Percentiles rank a stretch among this genome's conserved stretches.
Evolutionary conservation across 2,888 invertebrate species (phyloP).

Genomic region (Drosophila niveifrons): DNA sequence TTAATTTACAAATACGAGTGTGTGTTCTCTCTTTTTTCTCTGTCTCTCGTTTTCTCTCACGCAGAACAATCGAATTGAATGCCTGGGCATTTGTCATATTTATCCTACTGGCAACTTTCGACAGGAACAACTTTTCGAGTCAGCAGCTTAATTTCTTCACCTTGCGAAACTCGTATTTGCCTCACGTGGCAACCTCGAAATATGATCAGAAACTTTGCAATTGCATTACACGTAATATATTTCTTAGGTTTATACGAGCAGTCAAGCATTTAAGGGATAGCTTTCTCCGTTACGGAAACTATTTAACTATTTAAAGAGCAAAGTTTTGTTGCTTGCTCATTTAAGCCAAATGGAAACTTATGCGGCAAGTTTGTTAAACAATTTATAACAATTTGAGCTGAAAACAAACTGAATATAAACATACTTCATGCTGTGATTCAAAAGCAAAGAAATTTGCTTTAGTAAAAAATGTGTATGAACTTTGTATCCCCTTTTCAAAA

Average conservation of each 20-base stretch:
- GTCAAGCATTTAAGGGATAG: neutral
- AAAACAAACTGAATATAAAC: neutral
- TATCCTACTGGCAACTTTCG: conserved; percentile 13
- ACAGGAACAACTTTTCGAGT: conserved; percentile 19
- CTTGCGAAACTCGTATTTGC: conserved; percentile 15
- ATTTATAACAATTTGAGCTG: conserved; percentile 50
- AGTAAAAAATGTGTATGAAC: neutral
- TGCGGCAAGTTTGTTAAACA: conserved; percentile 51
- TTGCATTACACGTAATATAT: conserved; percentile 5
- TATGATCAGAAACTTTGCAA: conserved; percentile 28
- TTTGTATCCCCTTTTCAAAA: neutral
- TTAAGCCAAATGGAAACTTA: conserved; percentile 52
- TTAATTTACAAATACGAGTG: conserved; percentile 40
- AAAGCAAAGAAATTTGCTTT: neutral
- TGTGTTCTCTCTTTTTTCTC: neutral
- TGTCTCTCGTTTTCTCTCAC: neutral
- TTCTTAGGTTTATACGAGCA: neutral
- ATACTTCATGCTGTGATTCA: neutral
- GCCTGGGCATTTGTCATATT: conserved; percentile 5
- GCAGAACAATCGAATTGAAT: conserved; percentile 25
- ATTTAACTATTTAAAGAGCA: conserved; percentile 15
- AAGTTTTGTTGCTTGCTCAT: conserved; percentile 37
- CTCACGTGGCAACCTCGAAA: conserved; percentile 4
- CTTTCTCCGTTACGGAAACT: conserved; percentile 21
- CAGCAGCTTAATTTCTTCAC: conserved; percentile 9